phyloP scores from a whole-genome alignment of 2,888 invertebrate genomes.

The Ditylenchus weischeri region DNA sequence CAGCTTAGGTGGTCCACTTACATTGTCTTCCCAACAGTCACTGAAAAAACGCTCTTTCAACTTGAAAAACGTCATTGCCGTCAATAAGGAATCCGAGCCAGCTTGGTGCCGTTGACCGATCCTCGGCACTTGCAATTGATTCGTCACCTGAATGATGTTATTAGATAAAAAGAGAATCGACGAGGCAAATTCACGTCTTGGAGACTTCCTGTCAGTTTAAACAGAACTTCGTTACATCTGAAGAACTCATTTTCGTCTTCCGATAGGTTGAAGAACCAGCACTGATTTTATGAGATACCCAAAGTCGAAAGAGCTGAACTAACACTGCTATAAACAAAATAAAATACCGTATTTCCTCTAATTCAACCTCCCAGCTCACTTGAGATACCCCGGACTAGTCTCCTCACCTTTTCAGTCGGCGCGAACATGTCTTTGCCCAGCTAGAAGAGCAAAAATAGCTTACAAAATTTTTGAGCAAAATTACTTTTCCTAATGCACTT shows the following conservation, averaged over 20 bases:
- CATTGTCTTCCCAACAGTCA: slow-evolving; percentile 44
- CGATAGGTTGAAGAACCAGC: slow-evolving; percentile 67
- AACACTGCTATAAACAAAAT: too few relatives aligned
- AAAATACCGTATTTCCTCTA: too few relatives aligned
- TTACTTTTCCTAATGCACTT: too few relatives aligned
- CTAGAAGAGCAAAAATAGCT: too few relatives aligned
- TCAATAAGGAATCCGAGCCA: slow-evolving; percentile 92
- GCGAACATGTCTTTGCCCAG: too few relatives aligned
- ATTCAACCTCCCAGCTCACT: too few relatives aligned
- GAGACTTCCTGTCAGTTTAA: slow-evolving; percentile 90
- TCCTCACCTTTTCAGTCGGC: too few relatives aligned
- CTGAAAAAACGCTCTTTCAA: slow-evolving; percentile 71
- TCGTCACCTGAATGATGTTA: slow-evolving; percentile 67
- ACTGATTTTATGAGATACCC: slow-evolving; percentile 76
- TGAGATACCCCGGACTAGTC: too few relatives aligned
- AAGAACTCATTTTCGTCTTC: slow-evolving; percentile 86
- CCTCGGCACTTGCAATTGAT: slow-evolving; percentile 62
- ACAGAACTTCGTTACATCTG: slow-evolving; percentile 72
- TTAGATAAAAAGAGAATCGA: background rate
- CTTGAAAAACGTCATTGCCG: slow-evolving; percentile 98
- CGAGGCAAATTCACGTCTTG: slow-evolving; percentile 74
- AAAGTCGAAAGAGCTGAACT: slow-evolving; percentile 86
- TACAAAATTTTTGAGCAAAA: too few relatives aligned
- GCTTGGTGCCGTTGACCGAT: slow-evolving; percentile 67
- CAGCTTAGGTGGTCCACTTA: background rate